Conservation (phyloP, 37 sponge, comb jelly and placozoan genomes). For the Amphimedon queenslandica region DNA sequence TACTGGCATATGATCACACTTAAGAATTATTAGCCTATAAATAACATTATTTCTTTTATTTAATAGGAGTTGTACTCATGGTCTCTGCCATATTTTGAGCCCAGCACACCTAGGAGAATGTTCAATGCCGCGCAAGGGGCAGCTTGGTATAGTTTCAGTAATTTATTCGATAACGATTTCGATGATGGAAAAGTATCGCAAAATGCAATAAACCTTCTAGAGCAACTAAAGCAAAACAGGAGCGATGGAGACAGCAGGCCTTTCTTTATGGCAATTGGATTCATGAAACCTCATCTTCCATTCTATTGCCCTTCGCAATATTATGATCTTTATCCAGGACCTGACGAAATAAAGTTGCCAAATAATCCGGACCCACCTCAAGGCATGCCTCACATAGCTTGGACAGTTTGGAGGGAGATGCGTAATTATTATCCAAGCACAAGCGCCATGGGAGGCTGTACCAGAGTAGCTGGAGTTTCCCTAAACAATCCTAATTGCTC, state of each 20-base stretch:
- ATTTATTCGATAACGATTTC: conserved; percentile 7
- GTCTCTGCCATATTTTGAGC: conserved; percentile 25
- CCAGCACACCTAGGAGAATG: background rate
- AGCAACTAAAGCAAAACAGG: conserved; percentile 6
- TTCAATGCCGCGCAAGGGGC: background rate
- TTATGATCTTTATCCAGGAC: conserved; percentile 43
- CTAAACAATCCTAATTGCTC: background rate
- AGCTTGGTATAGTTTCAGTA: conserved; percentile 14
- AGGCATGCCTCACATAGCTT: conserved; percentile 38
- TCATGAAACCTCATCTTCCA: conserved; percentile 53
- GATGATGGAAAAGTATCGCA: conserved; percentile 23
- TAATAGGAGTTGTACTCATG: no score
- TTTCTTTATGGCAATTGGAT: conserved; percentile 54
- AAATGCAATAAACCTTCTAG: background rate
- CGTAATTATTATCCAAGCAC: background rate
- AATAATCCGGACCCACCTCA: conserved; percentile 16
- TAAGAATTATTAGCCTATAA: no score
- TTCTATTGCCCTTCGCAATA: conserved; percentile 22
- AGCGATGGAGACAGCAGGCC: conserved; percentile 24
- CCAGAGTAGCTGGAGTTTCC: background rate
- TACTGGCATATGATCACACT: no score
- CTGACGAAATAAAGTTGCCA: conserved; percentile 13
- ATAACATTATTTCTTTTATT: no score
- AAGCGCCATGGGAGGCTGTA: background rate
- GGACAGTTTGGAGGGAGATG: conserved; percentile 1